Percentiles rank a stretch among this genome's conserved stretches.
Conservation (phyloP, 2,888 invertebrate genomes). For the Pseudococcus jackbeardsleyi region DNA sequence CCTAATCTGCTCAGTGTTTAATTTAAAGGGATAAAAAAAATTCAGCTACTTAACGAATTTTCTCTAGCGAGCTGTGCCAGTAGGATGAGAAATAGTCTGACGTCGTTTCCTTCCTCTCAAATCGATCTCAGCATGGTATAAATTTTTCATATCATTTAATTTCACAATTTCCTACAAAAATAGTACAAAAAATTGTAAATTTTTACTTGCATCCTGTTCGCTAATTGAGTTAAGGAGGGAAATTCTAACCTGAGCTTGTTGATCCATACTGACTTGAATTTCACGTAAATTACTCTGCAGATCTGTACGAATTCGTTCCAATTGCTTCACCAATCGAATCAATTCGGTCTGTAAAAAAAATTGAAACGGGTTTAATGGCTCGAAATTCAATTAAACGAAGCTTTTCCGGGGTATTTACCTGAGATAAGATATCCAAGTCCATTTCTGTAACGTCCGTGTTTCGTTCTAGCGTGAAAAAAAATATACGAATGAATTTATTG, state of each 20-base stretch:
- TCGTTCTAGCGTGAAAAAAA: slow-evolving; percentile 35
- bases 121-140: slow-evolving; percentile 56
- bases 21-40: too few relatives aligned
- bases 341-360: slow-evolving; percentile 67
- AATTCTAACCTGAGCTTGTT: slow-evolving; percentile 57
- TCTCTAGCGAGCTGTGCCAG: slow-evolving; percentile 38
- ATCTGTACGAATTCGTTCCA: slow-evolving; percentile 68
- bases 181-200: neutral
- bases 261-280: slow-evolving; percentile 67
- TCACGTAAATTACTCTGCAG: slow-evolving; percentile 67
- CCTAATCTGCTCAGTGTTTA: too few relatives aligned
- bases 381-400: neutral
- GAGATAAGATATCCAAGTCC: slow-evolving; percentile 59
- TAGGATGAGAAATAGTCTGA: slow-evolving; percentile 52
- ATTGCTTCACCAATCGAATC: slow-evolving; percentile 67
- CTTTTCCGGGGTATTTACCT: slow-evolving; percentile 8
- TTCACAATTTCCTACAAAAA: slow-evolving; percentile 14
- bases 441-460: slow-evolving; percentile 58
- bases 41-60: too few relatives aligned
- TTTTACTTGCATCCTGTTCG: too few relatives aligned
- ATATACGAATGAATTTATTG: neutral
- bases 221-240: too few relatives aligned
- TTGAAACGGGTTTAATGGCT: neutral
- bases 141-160: slow-evolving; percentile 55
- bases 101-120: slow-evolving; percentile 55